Conservation (phyloP, 1,140 invertebrate genomes). For the Capitella teleta region DNA sequence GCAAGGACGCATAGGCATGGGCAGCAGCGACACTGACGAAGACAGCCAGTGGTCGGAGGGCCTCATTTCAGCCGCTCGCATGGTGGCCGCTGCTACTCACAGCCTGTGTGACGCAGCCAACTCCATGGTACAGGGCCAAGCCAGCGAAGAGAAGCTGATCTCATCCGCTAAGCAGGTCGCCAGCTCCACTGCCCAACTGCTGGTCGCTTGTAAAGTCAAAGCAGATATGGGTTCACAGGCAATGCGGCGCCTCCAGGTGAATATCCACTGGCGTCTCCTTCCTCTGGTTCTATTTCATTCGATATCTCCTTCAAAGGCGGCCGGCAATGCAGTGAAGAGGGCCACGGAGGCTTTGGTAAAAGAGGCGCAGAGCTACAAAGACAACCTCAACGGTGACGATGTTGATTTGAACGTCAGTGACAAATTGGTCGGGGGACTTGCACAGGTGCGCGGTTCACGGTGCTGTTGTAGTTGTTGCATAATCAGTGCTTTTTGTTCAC, state of each 20-base stretch:
- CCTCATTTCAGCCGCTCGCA: constrained; percentile 79
- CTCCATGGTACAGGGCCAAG: constrained; percentile 84
- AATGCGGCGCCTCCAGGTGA: constrained; percentile 73
- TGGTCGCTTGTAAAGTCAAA: constrained; percentile 97
- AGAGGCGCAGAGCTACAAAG: constrained; percentile 85
- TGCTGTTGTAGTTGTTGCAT: neutral
- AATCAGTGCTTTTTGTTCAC: constrained; percentile 5
- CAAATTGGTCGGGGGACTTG: constrained; percentile 73
- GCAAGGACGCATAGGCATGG: constrained; percentile 55
- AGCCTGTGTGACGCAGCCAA: constrained; percentile 95
- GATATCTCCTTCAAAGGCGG: constrained; percentile 49
- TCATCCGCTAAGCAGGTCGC: constrained; percentile 93
- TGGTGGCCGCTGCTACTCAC: constrained; percentile 94
- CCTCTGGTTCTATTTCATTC: neutral
- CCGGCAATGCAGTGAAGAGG: constrained; percentile 92
- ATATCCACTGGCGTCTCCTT: constrained; percentile 1
- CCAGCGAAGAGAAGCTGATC: constrained; percentile 90
- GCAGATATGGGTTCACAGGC: constrained; percentile 88
- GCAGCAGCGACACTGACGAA: constrained; percentile 53
- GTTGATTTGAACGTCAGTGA: constrained; percentile 76
- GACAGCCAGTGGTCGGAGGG: constrained; percentile 99
- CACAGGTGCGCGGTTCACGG: constrained; percentile 24
- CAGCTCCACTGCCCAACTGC: constrained; percentile 86
- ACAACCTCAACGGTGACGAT: constrained; percentile 69
- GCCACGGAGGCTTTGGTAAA: constrained; percentile 93